Percentiles rank a stretch among this genome's conserved stretches.
Conservation (phyloP, 1,140 invertebrate species). For the Manduca sexta region DNA sequence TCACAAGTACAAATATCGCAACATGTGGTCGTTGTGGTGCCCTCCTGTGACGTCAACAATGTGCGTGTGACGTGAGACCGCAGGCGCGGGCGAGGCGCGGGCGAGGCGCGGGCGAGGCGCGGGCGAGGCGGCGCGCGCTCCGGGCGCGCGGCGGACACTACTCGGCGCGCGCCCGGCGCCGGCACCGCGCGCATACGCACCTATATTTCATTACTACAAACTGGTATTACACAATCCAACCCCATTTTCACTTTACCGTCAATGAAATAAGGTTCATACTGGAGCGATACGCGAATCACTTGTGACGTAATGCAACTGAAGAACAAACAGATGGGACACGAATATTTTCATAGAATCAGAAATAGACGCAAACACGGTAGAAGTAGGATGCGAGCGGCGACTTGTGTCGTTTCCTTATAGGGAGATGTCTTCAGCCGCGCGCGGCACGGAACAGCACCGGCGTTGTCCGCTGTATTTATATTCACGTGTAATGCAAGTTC, state of each 20-base stretch:
- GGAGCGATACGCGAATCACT: background rate
- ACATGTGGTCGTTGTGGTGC: too few species aligned
- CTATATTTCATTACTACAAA: constrained; percentile 18
- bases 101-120: too few species aligned
- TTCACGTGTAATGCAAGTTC: too few species aligned
- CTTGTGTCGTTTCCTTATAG: constrained; percentile 7
- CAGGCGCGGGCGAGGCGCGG: too few species aligned
- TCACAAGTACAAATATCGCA: too few species aligned
- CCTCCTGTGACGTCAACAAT: too few species aligned
- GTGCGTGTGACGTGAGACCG: too few species aligned
- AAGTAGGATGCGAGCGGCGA: constrained; percentile 2
- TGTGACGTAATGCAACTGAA: constrained; percentile 12
- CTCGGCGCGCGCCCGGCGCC: background rate
- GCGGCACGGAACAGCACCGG: background rate
- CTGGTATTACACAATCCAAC: constrained; percentile 1
- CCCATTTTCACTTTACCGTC: background rate
- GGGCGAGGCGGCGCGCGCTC: background rate
- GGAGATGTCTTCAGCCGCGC: background rate
- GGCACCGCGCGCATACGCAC: constrained; percentile 3
- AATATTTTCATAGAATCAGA: constrained; percentile 47
- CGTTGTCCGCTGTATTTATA: too few species aligned
- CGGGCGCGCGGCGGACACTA: background rate
- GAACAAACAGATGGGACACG: constrained; percentile 33
- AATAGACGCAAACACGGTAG: constrained; percentile 28
- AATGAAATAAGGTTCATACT: background rate